Conservation (phyloP, 2,797 vertebrate genomes). For the Limosa lapponica region DNA sequence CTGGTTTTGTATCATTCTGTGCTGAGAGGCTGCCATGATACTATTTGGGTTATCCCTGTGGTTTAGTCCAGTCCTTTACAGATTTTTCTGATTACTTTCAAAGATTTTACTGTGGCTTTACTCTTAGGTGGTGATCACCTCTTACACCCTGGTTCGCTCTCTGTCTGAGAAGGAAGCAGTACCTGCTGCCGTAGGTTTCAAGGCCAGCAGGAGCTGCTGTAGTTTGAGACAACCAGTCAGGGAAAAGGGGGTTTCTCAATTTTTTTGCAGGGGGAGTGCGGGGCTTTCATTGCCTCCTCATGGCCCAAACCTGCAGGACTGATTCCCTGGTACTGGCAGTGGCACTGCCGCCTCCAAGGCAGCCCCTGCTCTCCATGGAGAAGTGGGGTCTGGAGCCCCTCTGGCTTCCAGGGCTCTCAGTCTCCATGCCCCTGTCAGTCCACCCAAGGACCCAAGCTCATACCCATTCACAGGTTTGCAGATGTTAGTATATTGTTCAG, state of each 20-base stretch:
- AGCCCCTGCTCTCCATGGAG: background rate
- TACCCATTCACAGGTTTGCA: background rate
- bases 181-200: background rate
- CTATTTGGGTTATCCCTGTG: background rate
- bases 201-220: background rate
- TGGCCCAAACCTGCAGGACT: fast-evolving
- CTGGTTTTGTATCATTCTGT: fast-evolving
- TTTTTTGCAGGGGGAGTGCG: fast-evolving
- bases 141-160: background rate
- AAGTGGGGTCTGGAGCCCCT: no score
- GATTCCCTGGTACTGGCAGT: background rate
- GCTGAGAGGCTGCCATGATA: fast-evolving
- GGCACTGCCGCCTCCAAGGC: background rate
- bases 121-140: background rate
- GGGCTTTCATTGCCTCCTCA: background rate
- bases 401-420: fast-evolving
- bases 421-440: background rate
- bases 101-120: background rate
- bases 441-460: fast-evolving
- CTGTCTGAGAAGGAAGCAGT: background rate
- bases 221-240: background rate
- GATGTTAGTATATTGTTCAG: background rate
- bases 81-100: background rate
- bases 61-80: background rate
- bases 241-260: background rate